Conservation (phyloP, 2,888 invertebrate genomes). For the Corbicula japonica region DNA sequence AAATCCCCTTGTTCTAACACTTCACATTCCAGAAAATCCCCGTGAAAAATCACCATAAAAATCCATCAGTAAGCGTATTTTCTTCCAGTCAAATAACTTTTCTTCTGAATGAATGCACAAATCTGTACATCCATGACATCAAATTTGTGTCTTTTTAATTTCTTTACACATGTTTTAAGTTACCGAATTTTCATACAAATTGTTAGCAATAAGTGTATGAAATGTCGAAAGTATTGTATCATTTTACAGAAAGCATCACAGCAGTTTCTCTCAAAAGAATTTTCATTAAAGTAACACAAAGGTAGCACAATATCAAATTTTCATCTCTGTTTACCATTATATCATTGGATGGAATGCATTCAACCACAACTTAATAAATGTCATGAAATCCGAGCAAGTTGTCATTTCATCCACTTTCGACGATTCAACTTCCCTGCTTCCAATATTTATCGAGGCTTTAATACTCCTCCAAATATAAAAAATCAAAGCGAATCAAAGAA, state of each 20-base stretch:
- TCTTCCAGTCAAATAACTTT: too few species aligned
- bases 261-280: background rate
- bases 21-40: too few species aligned
- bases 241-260: constrained; percentile 17
- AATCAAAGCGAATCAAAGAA: background rate
- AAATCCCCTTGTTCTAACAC: too few species aligned
- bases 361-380: constrained; percentile 31
- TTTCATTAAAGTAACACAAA: constrained; percentile 25
- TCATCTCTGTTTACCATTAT: constrained; percentile 13
- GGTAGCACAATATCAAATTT: constrained; percentile 16
- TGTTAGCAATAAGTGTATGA: constrained; percentile 5
- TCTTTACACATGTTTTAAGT: constrained; percentile 23
- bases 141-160: constrained; percentile 7
- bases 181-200: constrained; percentile 22
- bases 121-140: background rate
- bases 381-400: constrained; percentile 10
- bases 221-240: constrained; percentile 5
- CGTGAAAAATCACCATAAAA: too few species aligned
- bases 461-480: too few species aligned
- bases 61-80: too few species aligned
- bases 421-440: too few species aligned
- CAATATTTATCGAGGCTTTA: too few species aligned
- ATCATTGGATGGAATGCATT: constrained; percentile 17
- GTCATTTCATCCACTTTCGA: too few species aligned
- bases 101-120: background rate